Evolutionary conservation across 1,140 invertebrate species (phyloP), one percentile per base, ranked within the genome.

Genomic region (Brachionus calyciflorus): DNA sequence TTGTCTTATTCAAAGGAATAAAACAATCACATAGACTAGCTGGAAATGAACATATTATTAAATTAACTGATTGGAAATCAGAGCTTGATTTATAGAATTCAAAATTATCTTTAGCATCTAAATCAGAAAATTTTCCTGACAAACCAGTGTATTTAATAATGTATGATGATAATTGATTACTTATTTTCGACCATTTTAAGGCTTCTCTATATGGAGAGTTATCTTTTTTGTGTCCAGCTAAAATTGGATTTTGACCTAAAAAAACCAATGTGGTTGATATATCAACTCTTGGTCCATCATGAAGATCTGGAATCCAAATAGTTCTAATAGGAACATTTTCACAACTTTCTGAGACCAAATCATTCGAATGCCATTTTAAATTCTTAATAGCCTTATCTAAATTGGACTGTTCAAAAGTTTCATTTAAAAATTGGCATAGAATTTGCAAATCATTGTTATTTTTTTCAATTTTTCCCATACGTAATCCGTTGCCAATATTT

Each of bases 1-100:
- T 60, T 9, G 73, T 78, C 44, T 77, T 77, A 41, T 78, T 78
- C n/a, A 79, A 70, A 24, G 77, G 77, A 10, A 75, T 57, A 28
- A 57, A 78, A 4, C 69, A 28, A 21, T 78, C 77, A 46, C 78
- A 79, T 19, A 78, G 51, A 12, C 77, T 76, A 4, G 53, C 14
- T 24, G 76, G 70, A 57, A 78, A 77, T 57, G 73, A 55, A 46
- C 78, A 79, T 37, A 68, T 48, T 14, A 79, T 40, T 1, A 51
- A 28, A 24, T 79, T 77, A 7, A 78, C 78, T 37, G 28, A 24
- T 28, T 53, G 17, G 28, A 79, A 60, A 19, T 78, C 77, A 12
- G 70, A 24, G 41, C 77, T 73, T 44, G 78, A 33, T 44, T 60
- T 76, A 76, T 79, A 79, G 6, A 24, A 60, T 21, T 77, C 19